Conservation (phyloP, 2,888 invertebrate species). For the Drosophila affinis region DNA sequence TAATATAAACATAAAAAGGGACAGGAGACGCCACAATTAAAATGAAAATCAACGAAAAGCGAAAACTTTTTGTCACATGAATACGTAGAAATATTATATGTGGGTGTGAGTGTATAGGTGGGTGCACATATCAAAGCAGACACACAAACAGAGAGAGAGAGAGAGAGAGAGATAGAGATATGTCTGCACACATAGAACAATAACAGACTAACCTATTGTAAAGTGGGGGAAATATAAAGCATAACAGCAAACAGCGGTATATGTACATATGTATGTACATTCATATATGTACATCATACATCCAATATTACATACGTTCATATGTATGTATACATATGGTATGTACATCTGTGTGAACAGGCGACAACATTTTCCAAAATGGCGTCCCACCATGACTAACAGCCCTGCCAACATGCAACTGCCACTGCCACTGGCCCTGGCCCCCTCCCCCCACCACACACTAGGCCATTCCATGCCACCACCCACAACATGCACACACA, state of each 20-base stretch:
- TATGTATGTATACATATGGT: background rate
- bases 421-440: conserved; percentile 12
- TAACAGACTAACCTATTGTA: conserved; percentile 78
- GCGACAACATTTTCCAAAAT: conserved; percentile 48
- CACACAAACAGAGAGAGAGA: conserved; percentile 10
- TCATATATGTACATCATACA: conserved; percentile 7
- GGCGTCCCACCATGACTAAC: conserved; percentile 39
- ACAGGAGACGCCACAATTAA: conserved; percentile 56
- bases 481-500: background rate
- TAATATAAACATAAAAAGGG: conserved; percentile 23
- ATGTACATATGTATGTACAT: background rate
- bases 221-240: conserved; percentile 59
- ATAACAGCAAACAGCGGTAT: conserved; percentile 15
- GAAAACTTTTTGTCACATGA: conserved; percentile 64
- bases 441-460: conserved; percentile 3
- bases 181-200: conserved; percentile 53
- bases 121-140: background rate
- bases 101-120: background rate
- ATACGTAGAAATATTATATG: background rate
- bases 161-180: conserved; percentile 11
- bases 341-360: conserved; percentile 27
- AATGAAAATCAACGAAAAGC: conserved; percentile 74
- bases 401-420: conserved; percentile 21
- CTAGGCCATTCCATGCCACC: background rate
- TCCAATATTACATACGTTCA: background rate